Evolutionary conservation across 2,888 invertebrate genomes (phyloP), one percentile per base, ranked within the genome.

Genomic region (Drosophila paramelanica): DNA sequence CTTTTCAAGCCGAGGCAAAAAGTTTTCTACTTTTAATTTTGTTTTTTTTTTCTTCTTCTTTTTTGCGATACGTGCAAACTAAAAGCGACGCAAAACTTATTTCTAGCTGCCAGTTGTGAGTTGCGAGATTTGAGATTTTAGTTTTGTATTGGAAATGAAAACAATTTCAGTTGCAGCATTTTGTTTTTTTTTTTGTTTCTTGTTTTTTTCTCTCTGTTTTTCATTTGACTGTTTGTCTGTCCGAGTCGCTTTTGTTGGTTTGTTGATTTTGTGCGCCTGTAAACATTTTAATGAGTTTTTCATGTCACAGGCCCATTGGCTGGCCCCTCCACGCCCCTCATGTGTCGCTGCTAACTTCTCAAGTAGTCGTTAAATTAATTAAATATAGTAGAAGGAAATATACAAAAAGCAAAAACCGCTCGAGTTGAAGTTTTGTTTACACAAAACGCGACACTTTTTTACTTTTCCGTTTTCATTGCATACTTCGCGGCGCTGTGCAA

Each of bases 331-430:
- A 36, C 0, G 36, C 36, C 39, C 49, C 33, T 60, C 41, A 65
- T 68, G 71, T 80, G 73, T 83, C 78, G 64, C 43, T 65, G 79
- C 77, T 75, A 86, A 90, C 88, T 89, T 88, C 89, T 89, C 87
- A 90, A 89, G 89, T 90, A 89, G 89, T 89, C 89, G 85, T 82
- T 84, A 84, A 89, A 87, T 90, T 90, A 90, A 89, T 89, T 90
- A 89, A 90, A 87, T 89, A 89, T 79, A 85, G 77, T 86, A 73
- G 70, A 71, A 65, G 73, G 59, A 68, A 82, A 74, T 75, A 69
- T 69, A 67, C 58, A 67, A 57, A 74, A 67, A 52, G 38, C 36
- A 60, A 67, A 68, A 61, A 43, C 47, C 50, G 66, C 55, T 66
- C 62, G 58, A 76, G 64, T 65, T 73, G 50, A 73, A 73, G 68